Conservation (phyloP, 2,797 vertebrate genomes). For the Manis javanica region DNA sequence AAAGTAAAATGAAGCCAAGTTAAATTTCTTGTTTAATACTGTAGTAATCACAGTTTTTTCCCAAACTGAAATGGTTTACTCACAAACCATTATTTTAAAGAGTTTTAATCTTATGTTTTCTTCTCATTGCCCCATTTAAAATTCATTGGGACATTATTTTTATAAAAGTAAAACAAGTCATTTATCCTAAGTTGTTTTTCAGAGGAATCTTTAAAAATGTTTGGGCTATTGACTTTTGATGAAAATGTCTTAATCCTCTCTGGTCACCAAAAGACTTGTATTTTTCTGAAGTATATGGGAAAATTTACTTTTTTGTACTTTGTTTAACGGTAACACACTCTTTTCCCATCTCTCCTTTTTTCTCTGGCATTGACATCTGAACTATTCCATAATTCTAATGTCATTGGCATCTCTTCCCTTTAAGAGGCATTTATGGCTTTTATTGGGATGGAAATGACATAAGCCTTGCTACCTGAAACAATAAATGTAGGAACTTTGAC, state of each 20-base stretch:
- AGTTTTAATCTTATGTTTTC: not conserved
- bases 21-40: slow-evolving; percentile 56
- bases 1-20: not conserved
- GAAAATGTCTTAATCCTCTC: slow-evolving; percentile 83
- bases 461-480: not conserved
- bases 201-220: slow-evolving; percentile 75
- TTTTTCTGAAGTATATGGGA: not conserved
- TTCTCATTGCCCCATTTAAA: slow-evolving; percentile 1
- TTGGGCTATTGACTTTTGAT: slow-evolving; percentile 81
- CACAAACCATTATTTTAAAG: not conserved
- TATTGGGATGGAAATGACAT: not conserved
- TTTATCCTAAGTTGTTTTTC: not conserved
- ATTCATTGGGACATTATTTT: not conserved
- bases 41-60: slow-evolving; percentile 68
- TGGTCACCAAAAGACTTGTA: slow-evolving; percentile 77
- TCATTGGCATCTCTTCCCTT: not conserved
- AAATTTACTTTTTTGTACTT: not conserved
- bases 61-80: slow-evolving; percentile 54
- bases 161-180: not conserved
- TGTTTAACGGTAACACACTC: not conserved
- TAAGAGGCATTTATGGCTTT: not conserved
- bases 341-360: not conserved
- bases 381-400: not conserved
- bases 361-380: not conserved
- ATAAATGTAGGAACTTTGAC: not conserved